Evolutionary conservation across 2,888 invertebrate genomes (phyloP).

Genomic region (Spatulosminthurus flaviceps): DNA sequence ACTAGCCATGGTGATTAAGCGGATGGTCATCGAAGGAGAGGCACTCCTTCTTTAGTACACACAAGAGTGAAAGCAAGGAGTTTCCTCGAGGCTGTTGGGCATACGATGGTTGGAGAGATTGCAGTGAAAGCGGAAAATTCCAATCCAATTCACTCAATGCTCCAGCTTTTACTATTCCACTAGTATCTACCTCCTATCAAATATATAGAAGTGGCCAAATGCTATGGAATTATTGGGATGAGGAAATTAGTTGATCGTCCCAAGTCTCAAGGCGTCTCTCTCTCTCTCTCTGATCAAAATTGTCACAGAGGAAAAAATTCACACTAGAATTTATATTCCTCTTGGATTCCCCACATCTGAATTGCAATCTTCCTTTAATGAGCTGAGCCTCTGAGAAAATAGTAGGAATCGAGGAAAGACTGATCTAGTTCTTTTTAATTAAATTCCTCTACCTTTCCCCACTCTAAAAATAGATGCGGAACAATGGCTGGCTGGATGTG

Average conservation of each 20-base stretch:
- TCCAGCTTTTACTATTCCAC: not conserved
- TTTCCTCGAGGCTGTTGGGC: not conserved
- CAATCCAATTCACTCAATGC: not conserved
- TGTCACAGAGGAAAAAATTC: conserved; percentile 14
- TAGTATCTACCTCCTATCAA: no score
- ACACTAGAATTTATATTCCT: conserved; percentile 10
- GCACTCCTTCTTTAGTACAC: not conserved
- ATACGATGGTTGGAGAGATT: not conserved
- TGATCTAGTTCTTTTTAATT: no score
- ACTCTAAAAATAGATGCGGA: no score
- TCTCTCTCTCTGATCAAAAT: not conserved
- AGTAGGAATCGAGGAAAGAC: no score
- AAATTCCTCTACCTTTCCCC: no score
- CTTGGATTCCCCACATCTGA: not conserved
- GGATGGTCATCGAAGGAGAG: not conserved
- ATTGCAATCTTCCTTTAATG: not conserved
- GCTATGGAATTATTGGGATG: not conserved
- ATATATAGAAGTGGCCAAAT: not conserved
- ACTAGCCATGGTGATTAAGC: conserved; percentile 7
- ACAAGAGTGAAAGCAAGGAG: not conserved
- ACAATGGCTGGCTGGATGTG: no score
- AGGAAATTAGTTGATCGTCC: conserved; percentile 11
- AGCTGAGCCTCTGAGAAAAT: no score
- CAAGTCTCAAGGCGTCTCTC: not conserved
- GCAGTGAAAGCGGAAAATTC: conserved; percentile 7